Conservation (phyloP, 2,888 invertebrate species). For the Volucella inflata region DNA sequence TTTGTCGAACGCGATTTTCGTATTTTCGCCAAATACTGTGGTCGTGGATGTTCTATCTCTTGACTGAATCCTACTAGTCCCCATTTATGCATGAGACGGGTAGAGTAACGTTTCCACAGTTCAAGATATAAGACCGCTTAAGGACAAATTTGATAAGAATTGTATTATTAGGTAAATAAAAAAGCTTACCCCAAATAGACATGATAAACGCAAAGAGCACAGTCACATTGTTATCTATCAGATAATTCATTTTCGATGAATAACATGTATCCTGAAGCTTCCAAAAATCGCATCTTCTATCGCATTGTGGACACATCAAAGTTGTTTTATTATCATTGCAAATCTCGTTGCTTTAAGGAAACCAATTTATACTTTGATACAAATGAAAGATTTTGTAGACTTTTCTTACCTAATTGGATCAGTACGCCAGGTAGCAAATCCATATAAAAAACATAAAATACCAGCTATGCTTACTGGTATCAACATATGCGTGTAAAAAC, state of each 20-base stretch:
- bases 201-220: conserved; percentile 91
- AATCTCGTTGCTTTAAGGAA: conserved; percentile 85
- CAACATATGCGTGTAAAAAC: conserved; percentile 93
- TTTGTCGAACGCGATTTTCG: conserved; percentile 85
- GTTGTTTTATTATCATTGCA: conserved; percentile 85
- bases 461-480: conserved; percentile 90
- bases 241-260: conserved; percentile 89
- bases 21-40: conserved; percentile 88
- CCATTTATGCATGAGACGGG: conserved; percentile 92
- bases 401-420: conserved; percentile 83
- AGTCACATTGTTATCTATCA: conserved; percentile 92
- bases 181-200: conserved; percentile 89
- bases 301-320: conserved; percentile 93
- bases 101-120: conserved; percentile 92
- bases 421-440: conserved; percentile 84
- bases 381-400: background rate
- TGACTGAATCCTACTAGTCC: conserved; percentile 90
- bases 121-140: conserved; percentile 89
- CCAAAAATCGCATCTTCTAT: conserved; percentile 90
- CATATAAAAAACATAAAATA: conserved; percentile 87
- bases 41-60: conserved; percentile 90
- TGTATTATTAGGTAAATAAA: background rate
- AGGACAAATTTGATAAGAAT: conserved; percentile 30
- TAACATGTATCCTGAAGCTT: conserved; percentile 88
- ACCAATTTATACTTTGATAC: conserved; percentile 4